Evolutionary conservation across 1,140 invertebrate genomes (phyloP), one percentile per base, ranked within the genome.

Genomic region (Chionoecetes opilio): DNA sequence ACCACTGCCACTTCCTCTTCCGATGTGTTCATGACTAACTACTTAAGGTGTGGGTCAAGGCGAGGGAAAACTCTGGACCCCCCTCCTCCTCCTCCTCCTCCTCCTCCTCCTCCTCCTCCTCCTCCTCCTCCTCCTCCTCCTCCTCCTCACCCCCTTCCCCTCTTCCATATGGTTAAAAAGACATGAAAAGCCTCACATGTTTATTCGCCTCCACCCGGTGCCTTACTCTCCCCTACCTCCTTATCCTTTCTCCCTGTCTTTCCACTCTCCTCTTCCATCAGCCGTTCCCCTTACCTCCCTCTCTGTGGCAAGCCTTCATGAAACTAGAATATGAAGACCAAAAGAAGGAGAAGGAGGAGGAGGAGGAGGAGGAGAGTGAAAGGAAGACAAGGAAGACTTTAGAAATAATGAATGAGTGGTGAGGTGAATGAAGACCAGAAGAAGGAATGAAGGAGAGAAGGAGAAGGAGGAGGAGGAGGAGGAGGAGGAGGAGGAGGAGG

Each of bases 101-200:
- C 53, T 63, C 53, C 53, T 63, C 53, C 53, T 63, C 53, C 53
- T 63, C 17, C 53, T 63, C 53, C 53, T 63, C 53, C 53, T 63
- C 53, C 53, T 63, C 53, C 53, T 75, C 63, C 63, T 75, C 63
- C 63, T 75, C 63, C 63, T 75, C 63, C 63, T 75, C 63, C n/a
- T 75, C 63, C 63, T 75, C 63, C 63, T 75, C 63, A 17, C 63
- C 63, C n/a, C 63, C 63, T 75, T 26, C 63, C n/a, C 63, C 63
- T 75, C 63, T 26, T 75, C 63, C 63, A n/a, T 0, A 75, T n/a
- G 8, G 21, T 26, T n/a, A 75, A 6, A 26, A 46, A 46, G 14
- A 46, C 41, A 46, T 46, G 41, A 14, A n/a, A 75, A n/a, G 63
- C n/a, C 21, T n/a, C 63, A n/a, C 63, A 26, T 26, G 21, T 75